These are phyloP conservation scores for Leucania comma DNA, from an alignment of 2,888 invertebrate genomes.

Conservation along the genomic window DNA sequence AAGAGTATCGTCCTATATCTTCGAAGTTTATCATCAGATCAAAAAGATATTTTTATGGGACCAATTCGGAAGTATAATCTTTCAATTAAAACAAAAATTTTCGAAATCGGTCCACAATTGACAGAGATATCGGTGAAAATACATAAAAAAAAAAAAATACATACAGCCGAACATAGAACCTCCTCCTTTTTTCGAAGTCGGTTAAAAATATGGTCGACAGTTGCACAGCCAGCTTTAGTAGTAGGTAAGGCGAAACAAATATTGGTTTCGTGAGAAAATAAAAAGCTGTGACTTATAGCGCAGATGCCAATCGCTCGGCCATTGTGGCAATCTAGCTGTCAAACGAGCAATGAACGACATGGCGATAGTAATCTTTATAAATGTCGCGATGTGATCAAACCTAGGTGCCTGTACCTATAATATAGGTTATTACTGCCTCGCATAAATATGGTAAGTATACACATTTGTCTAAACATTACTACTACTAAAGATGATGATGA, in stretches of 20 bases:
- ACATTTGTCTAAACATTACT: not conserved
- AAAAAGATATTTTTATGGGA: too few species aligned
- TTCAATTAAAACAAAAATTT: too few species aligned
- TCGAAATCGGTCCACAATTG: too few species aligned
- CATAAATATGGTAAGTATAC: not conserved
- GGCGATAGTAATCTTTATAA: slow-evolving; percentile 17
- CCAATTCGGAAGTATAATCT: too few species aligned
- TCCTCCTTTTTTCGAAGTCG: too few species aligned
- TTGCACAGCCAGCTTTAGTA: not conserved
- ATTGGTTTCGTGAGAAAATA: slow-evolving; percentile 29
- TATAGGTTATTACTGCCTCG: not conserved
- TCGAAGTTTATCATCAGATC: too few species aligned
- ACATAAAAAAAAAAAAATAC: too few species aligned
- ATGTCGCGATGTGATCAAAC: slow-evolving; percentile 2
- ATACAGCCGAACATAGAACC: too few species aligned
- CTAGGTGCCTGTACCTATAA: not conserved
- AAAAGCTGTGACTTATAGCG: slow-evolving; percentile 23
- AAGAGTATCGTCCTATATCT: too few species aligned
- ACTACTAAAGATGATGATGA: not conserved
- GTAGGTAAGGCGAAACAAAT: slow-evolving; percentile 15
- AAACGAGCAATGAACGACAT: slow-evolving; percentile 22
- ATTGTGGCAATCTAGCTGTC: slow-evolving; percentile 30
- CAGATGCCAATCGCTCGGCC: slow-evolving; percentile 26
- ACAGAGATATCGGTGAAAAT: too few species aligned
- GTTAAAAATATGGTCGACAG: slow-evolving; percentile 5